Percentiles rank a stretch among this genome's conserved stretches.
These are phyloP conservation scores for Aurelia aurita DNA, from an alignment of 30 jellyfish, hydroid and myxozoan genomes.

Conservation along the genomic window DNA sequence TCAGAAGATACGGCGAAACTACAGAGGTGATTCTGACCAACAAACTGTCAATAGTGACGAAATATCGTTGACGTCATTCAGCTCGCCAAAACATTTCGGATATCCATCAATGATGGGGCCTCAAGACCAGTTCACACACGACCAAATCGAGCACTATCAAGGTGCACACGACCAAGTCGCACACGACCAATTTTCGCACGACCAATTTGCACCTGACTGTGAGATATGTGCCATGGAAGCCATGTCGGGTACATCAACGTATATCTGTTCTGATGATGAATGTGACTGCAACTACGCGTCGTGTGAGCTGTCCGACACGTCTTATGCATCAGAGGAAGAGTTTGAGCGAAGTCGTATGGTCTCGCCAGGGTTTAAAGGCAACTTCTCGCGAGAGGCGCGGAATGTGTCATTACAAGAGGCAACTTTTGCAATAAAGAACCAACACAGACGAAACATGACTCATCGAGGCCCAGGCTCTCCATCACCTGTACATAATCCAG, in stretches of 20 bases:
- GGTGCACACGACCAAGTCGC: no score
- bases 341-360: slow-evolving; percentile 65
- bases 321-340: slow-evolving; percentile 76
- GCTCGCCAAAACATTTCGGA: slow-evolving; percentile 55
- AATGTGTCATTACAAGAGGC: slow-evolving; percentile 72
- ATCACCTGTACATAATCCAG: slow-evolving; percentile 49
- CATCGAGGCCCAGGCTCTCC: slow-evolving; percentile 48
- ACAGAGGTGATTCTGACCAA: slow-evolving; percentile 57
- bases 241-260: slow-evolving; percentile 61
- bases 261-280: slow-evolving; percentile 78
- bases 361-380: slow-evolving; percentile 63
- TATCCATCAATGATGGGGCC: slow-evolving; percentile 32
- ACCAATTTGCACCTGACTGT: slow-evolving; percentile 66
- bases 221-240: slow-evolving; percentile 71
- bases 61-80: slow-evolving; percentile 20
- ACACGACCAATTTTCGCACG: background rate
- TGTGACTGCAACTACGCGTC: slow-evolving; percentile 78
- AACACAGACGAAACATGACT: slow-evolving; percentile 16
- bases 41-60: slow-evolving; percentile 41
- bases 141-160: background rate
- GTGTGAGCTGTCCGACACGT: slow-evolving; percentile 78
- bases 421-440: slow-evolving; percentile 60
- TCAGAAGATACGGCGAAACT: slow-evolving; percentile 45
- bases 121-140: slow-evolving; percentile 60
- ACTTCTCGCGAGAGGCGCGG: slow-evolving; percentile 68